A percentile compares a stretch with the other conserved stretches of the same genome.
phyloP scores from a whole-genome alignment of 2,113 vertebrate species.

The Panthera leo region DNA sequence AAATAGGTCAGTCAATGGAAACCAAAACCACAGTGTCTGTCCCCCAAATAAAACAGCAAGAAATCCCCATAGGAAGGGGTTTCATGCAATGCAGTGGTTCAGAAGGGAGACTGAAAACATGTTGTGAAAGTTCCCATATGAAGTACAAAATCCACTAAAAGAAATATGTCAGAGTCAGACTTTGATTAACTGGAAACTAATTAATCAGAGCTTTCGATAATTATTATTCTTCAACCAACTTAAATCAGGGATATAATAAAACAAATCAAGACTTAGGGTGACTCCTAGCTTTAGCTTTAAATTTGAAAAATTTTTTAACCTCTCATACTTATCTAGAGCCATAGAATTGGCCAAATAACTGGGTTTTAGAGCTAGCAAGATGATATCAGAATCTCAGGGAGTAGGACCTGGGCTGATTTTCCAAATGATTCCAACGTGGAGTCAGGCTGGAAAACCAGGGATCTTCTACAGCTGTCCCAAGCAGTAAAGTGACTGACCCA shows the following conservation, averaged over 20 bases:
- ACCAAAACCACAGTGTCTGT: neutral
- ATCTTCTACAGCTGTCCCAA: neutral
- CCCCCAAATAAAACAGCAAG: slow-evolving; percentile 60
- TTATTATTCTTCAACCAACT: neutral
- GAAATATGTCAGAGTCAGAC: slow-evolving; percentile 31
- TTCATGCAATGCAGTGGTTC: neutral
- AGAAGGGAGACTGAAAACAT: slow-evolving; percentile 42
- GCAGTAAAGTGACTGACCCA: neutral
- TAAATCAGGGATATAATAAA: slow-evolving; percentile 49
- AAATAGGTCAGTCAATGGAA: slow-evolving; percentile 72
- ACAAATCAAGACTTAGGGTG: neutral
- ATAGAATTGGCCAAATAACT: slow-evolving; percentile 8
- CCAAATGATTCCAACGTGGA: neutral
- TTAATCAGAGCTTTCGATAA: neutral
- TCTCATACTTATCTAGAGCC: neutral
- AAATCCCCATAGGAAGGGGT: slow-evolving; percentile 27
- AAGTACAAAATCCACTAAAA: slow-evolving; percentile 50
- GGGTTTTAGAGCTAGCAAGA: neutral
- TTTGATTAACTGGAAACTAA: slow-evolving; percentile 57
- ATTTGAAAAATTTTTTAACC: neutral
- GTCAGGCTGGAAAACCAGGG: neutral
- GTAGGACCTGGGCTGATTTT: neutral
- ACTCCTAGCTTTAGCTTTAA: slow-evolving; percentile 17
- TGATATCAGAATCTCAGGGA: neutral
- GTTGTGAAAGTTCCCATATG: neutral